phyloP scores from a whole-genome alignment of 2,113 vertebrate species.

The Halcyon senegalensis region DNA sequence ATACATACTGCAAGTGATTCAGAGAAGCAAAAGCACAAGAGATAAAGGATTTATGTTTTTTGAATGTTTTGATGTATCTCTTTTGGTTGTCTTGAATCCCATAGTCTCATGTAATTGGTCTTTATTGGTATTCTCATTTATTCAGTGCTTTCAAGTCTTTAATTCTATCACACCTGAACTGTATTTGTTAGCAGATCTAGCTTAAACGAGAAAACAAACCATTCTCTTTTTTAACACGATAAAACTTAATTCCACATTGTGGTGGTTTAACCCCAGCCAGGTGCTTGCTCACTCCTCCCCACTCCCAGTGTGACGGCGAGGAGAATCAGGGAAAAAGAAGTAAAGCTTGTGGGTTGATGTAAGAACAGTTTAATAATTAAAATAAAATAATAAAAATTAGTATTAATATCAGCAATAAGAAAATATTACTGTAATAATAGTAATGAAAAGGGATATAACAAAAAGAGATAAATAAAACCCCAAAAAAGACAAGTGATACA shows the following conservation, averaged over 20 bases:
- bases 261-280: not conserved
- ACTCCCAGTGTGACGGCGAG: not conserved
- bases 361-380: not conserved
- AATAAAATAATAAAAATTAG: not conserved
- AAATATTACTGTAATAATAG: not conserved
- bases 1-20: not conserved
- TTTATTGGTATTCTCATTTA: not conserved
- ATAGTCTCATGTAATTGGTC: not conserved
- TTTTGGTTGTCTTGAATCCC: not conserved
- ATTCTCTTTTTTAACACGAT: not conserved
- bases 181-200: not conserved
- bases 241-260: not conserved
- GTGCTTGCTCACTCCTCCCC: not conserved
- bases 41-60: not conserved
- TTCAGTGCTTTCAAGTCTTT: not conserved
- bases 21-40: not conserved
- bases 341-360: not conserved
- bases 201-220: not conserved
- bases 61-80: not conserved
- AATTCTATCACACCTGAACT: not conserved
- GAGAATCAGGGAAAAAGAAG: no score
- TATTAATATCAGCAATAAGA: not conserved
- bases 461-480: not conserved
- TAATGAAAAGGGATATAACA: not conserved
- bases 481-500: not conserved